phyloP scores from a whole-genome alignment of 2,113 vertebrate species.

The Paedocypris sp. region DNA sequence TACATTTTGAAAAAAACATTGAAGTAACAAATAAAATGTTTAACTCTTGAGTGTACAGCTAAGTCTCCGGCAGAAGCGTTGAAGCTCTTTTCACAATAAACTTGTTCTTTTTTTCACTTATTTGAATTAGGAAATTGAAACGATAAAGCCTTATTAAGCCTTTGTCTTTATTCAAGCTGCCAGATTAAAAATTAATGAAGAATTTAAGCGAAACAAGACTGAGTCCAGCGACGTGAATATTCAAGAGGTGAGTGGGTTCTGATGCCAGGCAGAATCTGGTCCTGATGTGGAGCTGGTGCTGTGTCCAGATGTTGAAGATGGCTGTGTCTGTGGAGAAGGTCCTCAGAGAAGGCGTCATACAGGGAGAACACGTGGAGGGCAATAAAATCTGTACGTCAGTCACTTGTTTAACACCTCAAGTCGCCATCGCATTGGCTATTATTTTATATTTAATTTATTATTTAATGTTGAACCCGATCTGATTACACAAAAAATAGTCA shows the following conservation, averaged over 20 bases:
- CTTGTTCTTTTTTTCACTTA: too few species aligned
- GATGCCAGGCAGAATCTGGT: too few species aligned
- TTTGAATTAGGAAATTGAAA: too few species aligned
- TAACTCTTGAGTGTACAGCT: too few species aligned
- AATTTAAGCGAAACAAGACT: constrained; percentile 59
- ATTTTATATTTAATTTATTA: not conserved
- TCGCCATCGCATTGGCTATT: not conserved
- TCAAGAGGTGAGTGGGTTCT: constrained; percentile 52
- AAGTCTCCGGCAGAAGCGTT: too few species aligned
- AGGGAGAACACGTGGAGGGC: constrained; percentile 54
- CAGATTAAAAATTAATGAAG: constrained; percentile 61
- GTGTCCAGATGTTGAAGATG: constrained; percentile 61
- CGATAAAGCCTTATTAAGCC: too few species aligned
- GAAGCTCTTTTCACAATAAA: too few species aligned
- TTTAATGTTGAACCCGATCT: too few species aligned
- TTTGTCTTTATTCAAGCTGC: too few species aligned
- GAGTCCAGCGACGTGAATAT: constrained; percentile 58
- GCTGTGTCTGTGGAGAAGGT: constrained; percentile 54
- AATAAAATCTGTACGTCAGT: constrained; percentile 51
- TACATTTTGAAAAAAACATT: too few species aligned
- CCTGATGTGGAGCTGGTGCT: not conserved
- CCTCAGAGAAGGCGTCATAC: constrained; percentile 52
- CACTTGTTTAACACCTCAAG: not conserved
- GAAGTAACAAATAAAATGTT: too few species aligned
- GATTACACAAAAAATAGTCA: too few species aligned